A percentile compares a stretch with the other conserved stretches of the same genome.
Evolutionary conservation across 2,113 vertebrate species (phyloP).

Genomic region (Melospiza georgiana): DNA sequence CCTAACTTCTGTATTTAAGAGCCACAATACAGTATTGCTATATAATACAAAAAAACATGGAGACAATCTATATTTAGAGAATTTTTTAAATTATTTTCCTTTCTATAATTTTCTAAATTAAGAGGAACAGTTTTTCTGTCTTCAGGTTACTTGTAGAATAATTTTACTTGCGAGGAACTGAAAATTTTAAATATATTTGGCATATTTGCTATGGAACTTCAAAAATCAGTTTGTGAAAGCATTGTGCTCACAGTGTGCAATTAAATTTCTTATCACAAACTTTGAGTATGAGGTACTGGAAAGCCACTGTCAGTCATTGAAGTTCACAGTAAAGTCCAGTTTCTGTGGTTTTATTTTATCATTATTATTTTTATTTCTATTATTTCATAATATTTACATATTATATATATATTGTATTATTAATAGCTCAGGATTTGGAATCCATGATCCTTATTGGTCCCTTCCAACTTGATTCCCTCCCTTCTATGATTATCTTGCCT

Average conservation of each 20-base stretch:
- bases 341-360: not conserved
- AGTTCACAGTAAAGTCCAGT: not conserved
- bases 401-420: not conserved
- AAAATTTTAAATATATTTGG: not conserved
- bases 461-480: not conserved
- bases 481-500: not conserved
- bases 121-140: not conserved
- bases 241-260: not conserved
- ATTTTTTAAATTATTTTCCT: not conserved
- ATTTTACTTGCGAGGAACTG: not conserved
- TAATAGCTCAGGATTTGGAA: not conserved
- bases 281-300: not conserved
- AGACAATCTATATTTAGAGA: not conserved
- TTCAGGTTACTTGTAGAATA: not conserved
- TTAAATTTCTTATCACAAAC: not conserved
- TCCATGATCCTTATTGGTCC: not conserved
- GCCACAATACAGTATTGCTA: not conserved
- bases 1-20: not conserved
- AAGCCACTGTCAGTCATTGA: not conserved
- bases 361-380: not conserved
- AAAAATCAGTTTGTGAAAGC: not conserved
- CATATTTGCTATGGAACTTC: not conserved
- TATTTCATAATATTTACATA: not conserved
- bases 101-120: not conserved
- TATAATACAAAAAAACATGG: not conserved